Evolutionary conservation across 2,797 vertebrate species (phyloP), one percentile per base, ranked within the genome.

Genomic region (Helicolenus hilgendorfi): DNA sequence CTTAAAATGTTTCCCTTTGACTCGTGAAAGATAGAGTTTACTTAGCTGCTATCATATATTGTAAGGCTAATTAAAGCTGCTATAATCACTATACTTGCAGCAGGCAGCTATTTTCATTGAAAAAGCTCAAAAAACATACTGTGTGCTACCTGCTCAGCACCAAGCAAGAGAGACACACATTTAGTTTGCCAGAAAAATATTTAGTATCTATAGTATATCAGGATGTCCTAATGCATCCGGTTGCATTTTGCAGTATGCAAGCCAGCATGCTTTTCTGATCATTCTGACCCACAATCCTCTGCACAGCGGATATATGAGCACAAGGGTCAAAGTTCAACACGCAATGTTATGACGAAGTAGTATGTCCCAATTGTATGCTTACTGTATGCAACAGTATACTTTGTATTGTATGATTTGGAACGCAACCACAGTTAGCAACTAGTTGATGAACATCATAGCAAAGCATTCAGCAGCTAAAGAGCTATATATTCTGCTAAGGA

Each of bases 1-100:
- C 49, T 76, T 35, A 53, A 85, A 84, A 62, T 65, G 71, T 29
- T 55, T 68, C 69, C 18, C 27, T 89, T 72, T 82, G 26, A 84
- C 49, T 49, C 60, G 24, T 22, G 62, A 33, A 70, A 76, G 41
- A 81, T 11, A 49, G 5, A 45, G 18, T 36, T 29, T 79, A 31
- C 18, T 69, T 33, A 74, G 58, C 8, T 7, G 6, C 27, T 29
- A 67, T 65, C 22, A 72, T 58, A 73, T 41, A n/a, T 56, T 72
- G 22, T 38, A 29, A 55, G 53, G 26, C 59, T 24, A 77, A 33
- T 49, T 74, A 15, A 71, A 67, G 15, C 20, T 80, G 18, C 45
- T 15, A 2, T 45, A 31, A 26, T 63, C 29, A 56, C 62, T 38
- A 55, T 79, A 35, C 69, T 63, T 33, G 31, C 20, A 15, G 13